Evolutionary conservation across 1,140 invertebrate genomes (phyloP), one percentile per base, ranked within the genome.

Genomic region (Heliconius melpomene): DNA sequence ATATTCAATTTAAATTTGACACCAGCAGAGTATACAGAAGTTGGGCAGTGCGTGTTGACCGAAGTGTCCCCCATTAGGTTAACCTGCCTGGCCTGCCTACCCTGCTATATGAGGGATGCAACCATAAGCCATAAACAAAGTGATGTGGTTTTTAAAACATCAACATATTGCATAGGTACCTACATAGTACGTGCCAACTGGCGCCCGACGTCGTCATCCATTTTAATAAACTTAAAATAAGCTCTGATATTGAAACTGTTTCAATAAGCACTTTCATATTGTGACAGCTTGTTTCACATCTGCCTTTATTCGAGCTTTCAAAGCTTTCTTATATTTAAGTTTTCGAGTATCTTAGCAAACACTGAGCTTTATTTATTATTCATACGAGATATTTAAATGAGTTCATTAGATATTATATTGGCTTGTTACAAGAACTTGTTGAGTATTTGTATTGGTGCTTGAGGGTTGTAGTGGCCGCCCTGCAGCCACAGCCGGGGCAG

Each of bases 191-290:
- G 13, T 2, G 60, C 60, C 60, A 66, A 26, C 60, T 66, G 60
- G 23, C 29, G 60, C 26, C 7, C 60, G 13, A 13, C 60, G 60
- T 66, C 23, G 60, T 6, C 60, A 18, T 66, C 13, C 9, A 66
- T 66, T 66, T 66, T 66, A 66, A 66, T 29, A 66, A 66, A 66
- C 60, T 66, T 66, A 66, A 66, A 66, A 66, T 66, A 66, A 66
- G 60, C 26, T 66, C 60, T 66, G 23, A 66, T 66, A 66, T 66
- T 29, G 60, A 16, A 66, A 66, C 23, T 66, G 23, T 29, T 66
- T 66, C 60, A 66, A 66, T 66, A 66, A 66, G 60, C 54, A 23
- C 26, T 26, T 66, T 66, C 60, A 29, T 66, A 66, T 66, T 66
- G 60, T 29, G 60, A 66, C 60, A 29, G 60, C 60, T 66, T 66